Base-by-base conservation (phyloP, 2,113 vertebrate species). In the Ammodytes dubius region DNA sequence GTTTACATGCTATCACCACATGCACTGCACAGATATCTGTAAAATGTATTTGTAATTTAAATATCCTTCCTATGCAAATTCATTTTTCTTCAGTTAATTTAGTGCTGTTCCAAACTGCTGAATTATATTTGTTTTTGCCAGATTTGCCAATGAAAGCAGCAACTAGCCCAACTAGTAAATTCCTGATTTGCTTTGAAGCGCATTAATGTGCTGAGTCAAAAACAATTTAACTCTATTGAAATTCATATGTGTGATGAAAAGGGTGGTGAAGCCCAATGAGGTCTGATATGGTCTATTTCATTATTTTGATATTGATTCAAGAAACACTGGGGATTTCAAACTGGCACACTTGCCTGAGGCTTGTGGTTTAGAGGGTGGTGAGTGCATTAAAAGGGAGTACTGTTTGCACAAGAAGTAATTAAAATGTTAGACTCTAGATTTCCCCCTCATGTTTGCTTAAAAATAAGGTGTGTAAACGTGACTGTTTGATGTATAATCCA, bases 231-330 rank as follows among this genome's bases (percentile, higher is more conserved):
- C 58, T 74, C 14, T 15, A 42, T 39, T 68, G 40, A 86, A 77
- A 85, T 77, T 77, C 46, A 58, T 27, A 27, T 74, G 69, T 71
- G 35, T 7, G 5, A 52, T 47, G 13, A 64, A 60, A 72, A 45
- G 46, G 43, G 39, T 64, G 45, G 17, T 61, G 19, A 79, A 54
- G 79, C 37, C 27, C 52, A 69, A 5, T 52, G 56, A 74, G 40
- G 19, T 70, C 45, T 85, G 15, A 59, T 64, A 46, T 63, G 37
- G 40, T 70, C 68, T 17, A 4, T 58, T 82, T 82, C 60, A 86
- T 84, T 77, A 86, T 77, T 84, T 77, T 84, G 19, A 87, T 85
- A 87, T 84, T 80, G 81, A 88, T 90, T 60, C 56, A 57, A 43
- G 40, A 54, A 63, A 58, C 64, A 70, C 63, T 35, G 60, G 68